A percentile compares a stretch with the other conserved stretches of the same genome.
phyloP scores from a whole-genome alignment of 2,888 invertebrate species.

The Acanthosoma haemorrhoidale region DNA sequence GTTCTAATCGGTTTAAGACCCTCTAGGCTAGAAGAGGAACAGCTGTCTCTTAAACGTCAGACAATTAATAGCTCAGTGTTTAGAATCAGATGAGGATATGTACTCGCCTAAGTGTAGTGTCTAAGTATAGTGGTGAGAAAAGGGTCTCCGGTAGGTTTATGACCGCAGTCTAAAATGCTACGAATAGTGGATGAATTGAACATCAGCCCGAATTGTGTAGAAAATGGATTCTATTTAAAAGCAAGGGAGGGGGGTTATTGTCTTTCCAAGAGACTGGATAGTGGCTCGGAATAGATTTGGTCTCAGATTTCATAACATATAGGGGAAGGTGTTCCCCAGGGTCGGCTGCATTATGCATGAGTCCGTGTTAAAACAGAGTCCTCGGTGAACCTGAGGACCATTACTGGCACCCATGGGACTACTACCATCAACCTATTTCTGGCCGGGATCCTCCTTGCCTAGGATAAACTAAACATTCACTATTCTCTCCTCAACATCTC shows the following conservation, averaged over 20 bases:
- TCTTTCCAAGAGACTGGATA: neutral
- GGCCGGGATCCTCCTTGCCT: neutral
- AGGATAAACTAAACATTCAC: no score
- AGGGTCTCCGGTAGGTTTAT: no score
- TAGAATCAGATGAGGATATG: no score
- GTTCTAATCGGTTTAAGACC: no score
- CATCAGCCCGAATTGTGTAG: neutral
- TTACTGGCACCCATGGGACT: neutral
- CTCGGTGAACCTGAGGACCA: neutral
- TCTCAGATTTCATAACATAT: constrained; percentile 5
- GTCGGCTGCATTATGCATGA: constrained; percentile 18
- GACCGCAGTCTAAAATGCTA: no score
- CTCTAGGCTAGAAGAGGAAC: no score
- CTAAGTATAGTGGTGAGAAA: no score
- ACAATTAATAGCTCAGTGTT: no score
- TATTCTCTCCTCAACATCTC: no score
- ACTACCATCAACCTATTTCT: neutral
- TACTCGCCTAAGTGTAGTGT: no score
- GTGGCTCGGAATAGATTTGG: neutral
- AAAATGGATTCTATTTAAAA: neutral
- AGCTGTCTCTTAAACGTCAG: no score
- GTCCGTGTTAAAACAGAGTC: constrained; percentile 1
- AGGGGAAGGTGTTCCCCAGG: neutral
- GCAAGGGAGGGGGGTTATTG: neutral
- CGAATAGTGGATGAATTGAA: no score